Evolutionary conservation across 2,113 vertebrate species (phyloP).

Genomic region (Acanthisitta chloris): DNA sequence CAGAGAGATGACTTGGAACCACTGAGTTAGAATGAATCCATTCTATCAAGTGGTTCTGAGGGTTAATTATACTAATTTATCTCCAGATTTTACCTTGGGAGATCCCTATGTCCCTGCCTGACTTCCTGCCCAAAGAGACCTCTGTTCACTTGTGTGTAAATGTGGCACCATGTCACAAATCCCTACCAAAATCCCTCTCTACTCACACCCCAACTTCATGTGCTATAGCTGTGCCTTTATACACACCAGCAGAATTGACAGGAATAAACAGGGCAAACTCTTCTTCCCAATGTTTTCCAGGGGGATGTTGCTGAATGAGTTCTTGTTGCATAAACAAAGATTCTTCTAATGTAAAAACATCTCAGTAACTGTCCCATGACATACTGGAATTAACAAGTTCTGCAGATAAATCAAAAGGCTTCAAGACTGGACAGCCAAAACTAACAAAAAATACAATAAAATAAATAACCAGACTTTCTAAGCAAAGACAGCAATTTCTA

Average conservation of each 20-base stretch:
- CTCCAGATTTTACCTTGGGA: background rate
- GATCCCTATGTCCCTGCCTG: background rate
- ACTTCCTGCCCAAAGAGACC: background rate
- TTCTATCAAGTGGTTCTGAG: rapidly evolving
- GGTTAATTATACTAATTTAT: background rate
- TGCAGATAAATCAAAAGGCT: background rate
- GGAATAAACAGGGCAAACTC: background rate
- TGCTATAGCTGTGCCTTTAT: background rate
- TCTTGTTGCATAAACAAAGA: conserved; percentile 45
- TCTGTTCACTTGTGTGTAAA: rapidly evolving
- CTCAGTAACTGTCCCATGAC: background rate
- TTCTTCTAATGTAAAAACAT: background rate
- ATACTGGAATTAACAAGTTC: background rate
- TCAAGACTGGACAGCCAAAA: background rate
- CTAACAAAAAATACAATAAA: background rate
- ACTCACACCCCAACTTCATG: rapidly evolving
- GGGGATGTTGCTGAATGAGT: background rate
- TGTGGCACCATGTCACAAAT: background rate
- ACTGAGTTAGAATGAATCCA: rapidly evolving
- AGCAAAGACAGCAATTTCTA: background rate
- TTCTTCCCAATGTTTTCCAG: background rate
- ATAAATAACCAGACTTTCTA: background rate
- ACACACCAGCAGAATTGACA: background rate
- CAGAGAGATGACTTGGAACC: background rate
- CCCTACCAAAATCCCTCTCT: background rate